Evolutionary conservation across 2,113 vertebrate species (phyloP).

Genomic region (Pampusana beccarii): DNA sequence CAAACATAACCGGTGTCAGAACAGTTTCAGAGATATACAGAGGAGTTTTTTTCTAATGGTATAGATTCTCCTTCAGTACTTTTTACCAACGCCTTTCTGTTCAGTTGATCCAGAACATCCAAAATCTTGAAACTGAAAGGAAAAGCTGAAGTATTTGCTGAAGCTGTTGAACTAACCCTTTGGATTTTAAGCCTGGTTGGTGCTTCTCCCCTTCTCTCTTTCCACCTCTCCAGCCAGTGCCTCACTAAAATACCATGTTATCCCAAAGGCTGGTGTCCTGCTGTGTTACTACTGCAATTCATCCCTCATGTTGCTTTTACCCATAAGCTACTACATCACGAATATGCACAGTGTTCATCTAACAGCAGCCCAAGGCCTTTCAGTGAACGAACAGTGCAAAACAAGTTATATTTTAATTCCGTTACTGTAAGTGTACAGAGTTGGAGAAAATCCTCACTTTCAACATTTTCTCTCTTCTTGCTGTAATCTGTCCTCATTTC

Average conservation of each 20-base stretch:
- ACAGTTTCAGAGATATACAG: background rate
- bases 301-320: background rate
- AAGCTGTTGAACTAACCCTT: background rate
- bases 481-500: background rate
- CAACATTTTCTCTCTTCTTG: constrained; percentile 5
- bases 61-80: background rate
- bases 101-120: background rate
- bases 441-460: background rate
- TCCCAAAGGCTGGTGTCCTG: background rate
- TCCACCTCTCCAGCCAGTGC: rapidly evolving
- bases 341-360: background rate
- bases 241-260: background rate
- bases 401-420: background rate
- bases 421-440: background rate
- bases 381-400: background rate
- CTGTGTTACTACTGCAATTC: background rate
- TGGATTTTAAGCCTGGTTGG: background rate
- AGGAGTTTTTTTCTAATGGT: background rate
- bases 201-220: background rate
- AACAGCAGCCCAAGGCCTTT: background rate
- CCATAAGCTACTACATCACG: background rate
- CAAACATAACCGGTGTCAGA: background rate
- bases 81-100: background rate
- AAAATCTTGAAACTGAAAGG: background rate
- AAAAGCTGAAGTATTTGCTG: background rate